Evolutionary conservation across 2,888 invertebrate genomes (phyloP).

Genomic region (Crioceris asparagi): DNA sequence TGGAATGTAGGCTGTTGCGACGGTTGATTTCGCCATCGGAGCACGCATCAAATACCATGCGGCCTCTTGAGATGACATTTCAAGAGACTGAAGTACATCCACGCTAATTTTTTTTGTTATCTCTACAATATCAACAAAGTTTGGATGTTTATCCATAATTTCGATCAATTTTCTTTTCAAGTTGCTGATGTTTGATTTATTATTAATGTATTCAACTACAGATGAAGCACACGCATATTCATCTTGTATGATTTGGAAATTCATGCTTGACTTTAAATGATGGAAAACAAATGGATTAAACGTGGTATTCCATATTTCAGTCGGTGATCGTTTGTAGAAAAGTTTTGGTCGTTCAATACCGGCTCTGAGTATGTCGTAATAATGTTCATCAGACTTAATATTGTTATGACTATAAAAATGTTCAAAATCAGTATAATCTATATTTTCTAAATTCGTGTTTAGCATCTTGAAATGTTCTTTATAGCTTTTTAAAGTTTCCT

Average conservation of each 20-base stretch:
- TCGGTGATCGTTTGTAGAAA: neutral
- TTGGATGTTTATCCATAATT: too few relatives aligned
- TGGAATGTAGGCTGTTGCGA: neutral
- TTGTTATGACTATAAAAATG: slow-evolving; percentile 13
- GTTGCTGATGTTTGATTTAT: too few relatives aligned
- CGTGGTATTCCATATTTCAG: neutral
- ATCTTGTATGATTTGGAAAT: neutral
- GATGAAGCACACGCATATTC: too few relatives aligned
- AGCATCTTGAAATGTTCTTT: slow-evolving; percentile 10
- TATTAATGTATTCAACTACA: too few relatives aligned
- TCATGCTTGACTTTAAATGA: neutral
- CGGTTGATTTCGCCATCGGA: neutral
- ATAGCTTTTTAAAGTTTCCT: neutral
- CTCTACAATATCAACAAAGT: too few relatives aligned
- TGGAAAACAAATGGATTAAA: neutral
- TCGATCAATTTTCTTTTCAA: too few relatives aligned
- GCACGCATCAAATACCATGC: neutral
- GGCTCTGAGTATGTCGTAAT: slow-evolving; percentile 19
- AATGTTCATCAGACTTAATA: slow-evolving; percentile 21
- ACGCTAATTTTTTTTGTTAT: neutral
- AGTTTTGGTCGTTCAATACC: slow-evolving; percentile 6
- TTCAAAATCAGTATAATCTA: slow-evolving; percentile 15
- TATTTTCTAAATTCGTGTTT: slow-evolving; percentile 14
- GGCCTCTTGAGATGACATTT: slow-evolving; percentile 1
- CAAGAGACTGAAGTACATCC: neutral